Evolutionary conservation across 2,113 vertebrate species (phyloP), one percentile per base, ranked within the genome.

Genomic region (Reinhardtius hippoglossoides): DNA sequence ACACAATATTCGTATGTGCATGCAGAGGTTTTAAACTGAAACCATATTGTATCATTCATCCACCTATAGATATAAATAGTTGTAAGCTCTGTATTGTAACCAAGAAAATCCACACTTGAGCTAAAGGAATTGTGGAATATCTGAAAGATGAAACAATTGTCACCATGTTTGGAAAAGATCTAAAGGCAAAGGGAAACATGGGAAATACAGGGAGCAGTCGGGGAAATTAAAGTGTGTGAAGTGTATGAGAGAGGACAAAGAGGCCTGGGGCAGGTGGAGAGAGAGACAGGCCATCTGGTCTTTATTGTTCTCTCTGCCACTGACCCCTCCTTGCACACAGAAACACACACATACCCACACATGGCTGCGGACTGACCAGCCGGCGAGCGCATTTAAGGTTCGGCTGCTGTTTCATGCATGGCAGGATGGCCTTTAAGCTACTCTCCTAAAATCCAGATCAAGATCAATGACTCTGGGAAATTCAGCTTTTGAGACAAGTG

Each of bases 211-310:
- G 52, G 50, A 52, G 62, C 55, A 72, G 64, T 37, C 37, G 14
- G 58, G 35, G 56, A 70, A 68, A n/a, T 18, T 71, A 37, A 59
- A 61, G 70, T 63, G 57, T 21, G 50, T 81, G 76, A 54, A 54
- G 67, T 62, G 57, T 52, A 21, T 71, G 64, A 70, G 62, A 48
- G 46, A 48, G 46, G 46, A 48, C 14, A 48, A 18, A 62, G 86
- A 87, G 71, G 80, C 70, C 78, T 65, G 75, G 64, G 81, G 87
- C 88, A 91, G 90, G 91, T 90, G 90, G 82, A 83, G 87, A 82
- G 59, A 84, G 86, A 79, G 82, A 63, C 58, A 12, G 46, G 76
- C 92, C 92, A 94, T 93, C 91, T 94, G 93, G 84, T 85, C 85
- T 67, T 73, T 60, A 92, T 91, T 93, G 90, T 94, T 88, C 87